Conservation (phyloP, 2,797 vertebrate genomes). For the Heliangelus exortis region DNA sequence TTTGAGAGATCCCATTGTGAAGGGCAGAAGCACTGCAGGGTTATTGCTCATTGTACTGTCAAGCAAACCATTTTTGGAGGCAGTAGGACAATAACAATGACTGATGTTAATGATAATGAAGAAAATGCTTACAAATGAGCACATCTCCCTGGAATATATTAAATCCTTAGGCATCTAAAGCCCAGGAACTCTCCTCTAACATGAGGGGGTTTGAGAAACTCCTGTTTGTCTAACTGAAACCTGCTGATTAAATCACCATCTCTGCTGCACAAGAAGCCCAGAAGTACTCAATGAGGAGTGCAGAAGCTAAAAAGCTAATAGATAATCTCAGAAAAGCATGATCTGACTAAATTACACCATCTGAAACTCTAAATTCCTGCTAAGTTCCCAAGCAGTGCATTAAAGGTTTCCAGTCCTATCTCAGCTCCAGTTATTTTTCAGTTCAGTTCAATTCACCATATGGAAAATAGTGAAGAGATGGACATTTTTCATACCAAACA, state of each 20-base stretch:
- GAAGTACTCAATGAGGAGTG: not conserved
- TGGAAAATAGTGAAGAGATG: not conserved
- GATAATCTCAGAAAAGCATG: not conserved
- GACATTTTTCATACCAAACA: not conserved
- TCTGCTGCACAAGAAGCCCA: not conserved
- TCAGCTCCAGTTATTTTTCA: not conserved
- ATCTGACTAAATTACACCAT: not conserved
- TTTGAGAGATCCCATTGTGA: not conserved
- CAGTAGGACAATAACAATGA: not conserved
- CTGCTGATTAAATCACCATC: not conserved
- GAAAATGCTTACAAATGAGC: not conserved
- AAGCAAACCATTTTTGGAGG: not conserved
- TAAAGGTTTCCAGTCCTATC: not conserved
- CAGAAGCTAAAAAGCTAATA: not conserved
- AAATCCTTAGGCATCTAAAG: not conserved
- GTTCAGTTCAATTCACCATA: not conserved
- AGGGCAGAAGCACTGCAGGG: not conserved
- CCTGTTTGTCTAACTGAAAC: not conserved
- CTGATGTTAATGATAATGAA: not conserved
- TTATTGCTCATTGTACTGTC: not conserved
- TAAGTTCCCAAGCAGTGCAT: not conserved
- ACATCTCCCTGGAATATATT: not conserved
- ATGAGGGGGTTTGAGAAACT: not conserved
- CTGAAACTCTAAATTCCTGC: not conserved
- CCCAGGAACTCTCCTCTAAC: not conserved